Conservation (phyloP, 2,888 invertebrate species). For the Thereva unica region DNA sequence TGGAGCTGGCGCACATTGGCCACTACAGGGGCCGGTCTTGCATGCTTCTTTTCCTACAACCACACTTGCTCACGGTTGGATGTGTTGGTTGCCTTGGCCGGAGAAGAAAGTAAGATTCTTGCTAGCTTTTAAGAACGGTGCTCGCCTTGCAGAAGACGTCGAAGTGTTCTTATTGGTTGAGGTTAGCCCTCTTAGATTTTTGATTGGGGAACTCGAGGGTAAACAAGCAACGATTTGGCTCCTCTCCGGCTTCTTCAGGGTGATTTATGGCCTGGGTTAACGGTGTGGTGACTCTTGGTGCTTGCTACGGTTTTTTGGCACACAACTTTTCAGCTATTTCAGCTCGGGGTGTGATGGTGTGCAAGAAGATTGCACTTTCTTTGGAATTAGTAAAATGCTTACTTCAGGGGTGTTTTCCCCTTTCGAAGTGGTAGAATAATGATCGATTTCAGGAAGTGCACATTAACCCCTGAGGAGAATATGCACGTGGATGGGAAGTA, state of each 20-base stretch:
- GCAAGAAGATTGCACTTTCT: slow-evolving; percentile 13
- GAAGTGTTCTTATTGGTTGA: slow-evolving; percentile 42
- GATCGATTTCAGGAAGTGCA: neutral
- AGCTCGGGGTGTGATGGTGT: slow-evolving; percentile 12
- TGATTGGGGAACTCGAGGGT: slow-evolving; percentile 39
- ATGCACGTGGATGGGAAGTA: neutral
- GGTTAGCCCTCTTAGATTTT: slow-evolving; percentile 40
- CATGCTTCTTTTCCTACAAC: neutral
- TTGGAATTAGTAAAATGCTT: neutral
- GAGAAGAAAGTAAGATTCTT: neutral
- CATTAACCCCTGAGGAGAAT: neutral
- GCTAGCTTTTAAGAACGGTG: slow-evolving; percentile 1
- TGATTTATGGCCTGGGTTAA: slow-evolving; percentile 25
- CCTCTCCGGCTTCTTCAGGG: slow-evolving; percentile 14
- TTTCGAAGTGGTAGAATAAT: slow-evolving; percentile 2
- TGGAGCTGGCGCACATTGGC: slow-evolving; percentile 4
- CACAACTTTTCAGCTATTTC: slow-evolving; percentile 5
- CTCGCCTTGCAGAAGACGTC: slow-evolving; percentile 15
- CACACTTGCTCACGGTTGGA: neutral
- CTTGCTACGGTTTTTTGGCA: slow-evolving; percentile 2
- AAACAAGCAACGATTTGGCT: slow-evolving; percentile 28
- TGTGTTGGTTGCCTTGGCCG: neutral
- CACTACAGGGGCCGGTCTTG: neutral
- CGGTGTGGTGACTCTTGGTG: neutral
- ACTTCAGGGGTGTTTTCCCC: slow-evolving; percentile 15